Evolutionary conservation across 2,888 invertebrate species (phyloP), one percentile per base, ranked within the genome.

Genomic region (Sclerodermus sp.): DNA sequence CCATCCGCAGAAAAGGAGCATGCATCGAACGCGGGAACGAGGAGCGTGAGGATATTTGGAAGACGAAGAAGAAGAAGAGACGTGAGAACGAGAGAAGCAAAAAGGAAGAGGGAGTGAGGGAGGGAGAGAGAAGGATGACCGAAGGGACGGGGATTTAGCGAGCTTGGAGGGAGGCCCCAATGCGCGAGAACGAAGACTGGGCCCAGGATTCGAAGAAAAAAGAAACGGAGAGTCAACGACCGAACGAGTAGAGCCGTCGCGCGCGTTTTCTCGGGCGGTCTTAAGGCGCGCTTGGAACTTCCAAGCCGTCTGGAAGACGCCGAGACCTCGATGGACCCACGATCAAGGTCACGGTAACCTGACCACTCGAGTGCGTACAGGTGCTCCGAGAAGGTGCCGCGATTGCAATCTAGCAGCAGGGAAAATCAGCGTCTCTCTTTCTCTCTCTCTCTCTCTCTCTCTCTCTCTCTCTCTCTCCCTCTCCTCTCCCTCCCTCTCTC

Each of bases 191-290:
- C 56, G 57, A 61, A 64, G 64, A 63, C 59, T 59, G 58, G 67
- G 54, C 68, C 62, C 66, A 66, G 70, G 68, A 72, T 73, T 73
- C 70, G 70, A 70, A 69, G 72, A 71, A 74, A 70, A 67, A 69
- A 74, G 73, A 73, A 72, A 70, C 67, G 61, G 60, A 66, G 69
- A 72, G 74, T 73, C 73, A 74, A 74, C 64, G 74, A 73, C 74
- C 74, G 60, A 66, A 63, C 64, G 61, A 67, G 34, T 23, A 12
- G 34, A 34, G 34, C 34, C 12, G 12, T 13, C 12, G 6, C 6
- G 13, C 34, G 34, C 34, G 34, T 4, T 8, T 23, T 23, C 23
- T 23, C 23, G 47, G 32, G 38, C 37, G 31, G 13, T 32, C 40
- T 8, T 15, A 12, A 12, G 15, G 17, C 36, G 8, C 13, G 16